Evolutionary conservation across 92 coral and sea anemone species (phyloP), one percentile per base, ranked within the genome.

Genomic region (Zoanthus sansibaricus): DNA sequence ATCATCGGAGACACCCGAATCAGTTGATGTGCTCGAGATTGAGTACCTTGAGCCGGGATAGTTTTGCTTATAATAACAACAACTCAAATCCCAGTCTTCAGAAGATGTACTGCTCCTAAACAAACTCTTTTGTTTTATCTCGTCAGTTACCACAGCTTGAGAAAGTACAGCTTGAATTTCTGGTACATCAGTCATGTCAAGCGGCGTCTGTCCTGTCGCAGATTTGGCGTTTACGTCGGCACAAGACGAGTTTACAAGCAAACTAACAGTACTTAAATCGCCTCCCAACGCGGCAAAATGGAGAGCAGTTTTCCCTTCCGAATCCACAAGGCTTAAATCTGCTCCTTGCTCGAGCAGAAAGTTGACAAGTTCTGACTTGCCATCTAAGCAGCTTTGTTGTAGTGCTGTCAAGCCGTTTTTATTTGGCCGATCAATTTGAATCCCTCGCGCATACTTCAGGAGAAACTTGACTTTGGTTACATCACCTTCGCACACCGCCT

Each of bases 1-100:
- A 20, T 95, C 98, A 10, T 94, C 98, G 25, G 89, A 97, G 25
- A 97, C 99, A 10, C 99, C 99, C 17, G 99, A 97, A 77, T 97
- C 99, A 5, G 99, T 93, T 0, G 99, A 97, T 3, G 97, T 91
- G 71, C 96, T 97, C 16, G 99, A 97, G 1, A 97, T 88, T 0
- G 98, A 95, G 77, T 93, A 83, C 58, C 98, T 87, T 89, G 97
- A 97, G 18, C 98, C 98, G 2, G 98, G 98, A 13, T 88, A 90
- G 72, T 96, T 96, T 59, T 86, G 83, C 44, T 94, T 92, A 75
- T 88, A 92, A 14, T 86, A 87, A 31, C 73, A 88, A 20, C 84
- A 58, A 66, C 18, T 88, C 13, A 86, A 82, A n/a, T 94, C 95
- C 87, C 92, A 92, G 9, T 93, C 92, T 33, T 94, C 93, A 30